A percentile compares a stretch with the other conserved stretches of the same genome.
Evolutionary conservation across 2,113 vertebrate species (phyloP).

Genomic region (Engraulis encrasicolus): DNA sequence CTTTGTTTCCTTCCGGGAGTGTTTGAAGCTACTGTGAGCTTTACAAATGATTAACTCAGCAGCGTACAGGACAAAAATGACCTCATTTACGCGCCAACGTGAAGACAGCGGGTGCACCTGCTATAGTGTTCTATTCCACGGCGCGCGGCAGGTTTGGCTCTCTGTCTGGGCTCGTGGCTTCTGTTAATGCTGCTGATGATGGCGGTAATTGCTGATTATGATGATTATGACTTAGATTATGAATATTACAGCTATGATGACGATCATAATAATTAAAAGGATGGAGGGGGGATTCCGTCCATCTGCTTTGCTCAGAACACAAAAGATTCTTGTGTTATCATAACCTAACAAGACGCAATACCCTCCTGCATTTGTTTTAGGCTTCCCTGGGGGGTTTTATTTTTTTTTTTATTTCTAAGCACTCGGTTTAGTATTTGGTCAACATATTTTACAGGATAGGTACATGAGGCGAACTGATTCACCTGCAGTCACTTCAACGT

Average conservation of each 20-base stretch:
- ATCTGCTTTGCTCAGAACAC: not conserved
- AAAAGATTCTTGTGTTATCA: no score
- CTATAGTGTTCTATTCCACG: not conserved
- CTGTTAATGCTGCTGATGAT: not conserved
- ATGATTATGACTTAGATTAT: not conserved
- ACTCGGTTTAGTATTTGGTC: not conserved
- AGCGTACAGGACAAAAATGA: constrained; percentile 2
- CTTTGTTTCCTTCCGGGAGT: not conserved
- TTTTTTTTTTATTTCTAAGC: not conserved
- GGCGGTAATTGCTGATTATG: not conserved
- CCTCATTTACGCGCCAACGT: not conserved
- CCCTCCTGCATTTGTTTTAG: no score
- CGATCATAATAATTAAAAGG: not conserved
- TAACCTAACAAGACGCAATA: no score
- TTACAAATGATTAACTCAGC: not conserved
- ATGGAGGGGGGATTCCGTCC: not conserved
- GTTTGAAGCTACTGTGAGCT: not conserved
- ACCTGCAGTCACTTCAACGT: no score
- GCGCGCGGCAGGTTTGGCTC: not conserved
- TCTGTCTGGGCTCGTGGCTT: not conserved
- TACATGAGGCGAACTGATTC: no score
- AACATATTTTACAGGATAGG: no score
- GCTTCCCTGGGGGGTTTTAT: not conserved
- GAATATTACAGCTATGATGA: not conserved
- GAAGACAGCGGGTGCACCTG: not conserved